Evolutionary conservation across 2,797 vertebrate species (phyloP), one percentile per base, ranked within the genome.

Genomic region (Meriones psammophilus): DNA sequence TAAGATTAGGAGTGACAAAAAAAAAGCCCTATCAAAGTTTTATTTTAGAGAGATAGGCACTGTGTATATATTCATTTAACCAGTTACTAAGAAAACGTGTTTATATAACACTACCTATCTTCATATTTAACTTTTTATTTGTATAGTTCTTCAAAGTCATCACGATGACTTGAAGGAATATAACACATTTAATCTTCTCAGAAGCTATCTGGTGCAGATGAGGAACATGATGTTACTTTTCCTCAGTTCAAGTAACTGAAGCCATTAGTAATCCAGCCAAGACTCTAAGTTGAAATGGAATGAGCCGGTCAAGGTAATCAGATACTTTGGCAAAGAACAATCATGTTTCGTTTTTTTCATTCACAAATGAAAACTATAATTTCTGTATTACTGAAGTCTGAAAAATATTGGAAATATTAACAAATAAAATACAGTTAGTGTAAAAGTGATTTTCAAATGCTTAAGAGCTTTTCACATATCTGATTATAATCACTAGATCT

Each of bases 401-500:
- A 54, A 10, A 88, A 30, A 66, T 87, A 36, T 36, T 92, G 0
- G 33, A 71, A 33, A 68, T 66, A 66, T 68, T 85, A 14, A 50
- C 64, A 93, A 94, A 88, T 80, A 77, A 76, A 95, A 74, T 74
- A 58, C 56, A 58, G 14, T 17, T 42, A 24, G 46, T 66, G 4
- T 87, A 42, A 86, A 96, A 79, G n/a, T 80, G 22, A n/a, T 89
- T 97, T 94, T n/a, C 78, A 96, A 92, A 80, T 14, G 39, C 2
- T 88, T 80, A 89, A 76, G 68, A 79, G 28, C 4, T 81, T 7
- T n/a, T 88, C 26, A 74, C n/a, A 81, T 3, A 87, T 93, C n/a
- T 86, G 39, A 83, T 20, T 80, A 4, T 87, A 24, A 10, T 18
- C 42, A 68, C 18, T 22, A 10, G 28, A 50, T 50, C 50, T 50